Evolutionary conservation across 2,113 vertebrate species (phyloP), one percentile per base, ranked within the genome.

Genomic region (Cinclus cinclus): DNA sequence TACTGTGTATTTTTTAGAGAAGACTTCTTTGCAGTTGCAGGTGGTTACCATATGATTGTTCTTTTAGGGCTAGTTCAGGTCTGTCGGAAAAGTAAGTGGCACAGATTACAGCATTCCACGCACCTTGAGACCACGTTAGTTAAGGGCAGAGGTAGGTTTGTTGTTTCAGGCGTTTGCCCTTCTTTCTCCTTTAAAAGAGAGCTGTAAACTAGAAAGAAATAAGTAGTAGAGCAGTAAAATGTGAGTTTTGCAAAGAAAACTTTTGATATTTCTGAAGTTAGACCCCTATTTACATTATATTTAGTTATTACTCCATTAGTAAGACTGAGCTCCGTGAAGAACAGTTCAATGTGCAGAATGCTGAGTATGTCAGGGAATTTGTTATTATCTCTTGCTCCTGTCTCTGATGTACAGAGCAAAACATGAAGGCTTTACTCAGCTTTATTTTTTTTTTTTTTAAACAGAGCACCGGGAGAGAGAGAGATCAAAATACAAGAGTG

Each of bases 401-500:
- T 27, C 21, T 83, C 52, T 91, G 37, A 75, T 47, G 13, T 13
- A 44, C 11, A 44, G 74, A 79, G n/a, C n/a, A 74, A 73, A 83
- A 21, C 31, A 9, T 17, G 18, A 81, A 80, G 49, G 47, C 9
- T 84, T 89, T 59, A 50, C 23, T n/a, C 33, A 50, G 30, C n/a
- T 74, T 49, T 27, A 24, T 35, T 44, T 92, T 73, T 87, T 95
- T 35, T 44, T 92, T 73, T 87, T 95, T 90, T 52, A 83, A 96
- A 91, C 95, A 98, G 98, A 98, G 52, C 98, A 98, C 89, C 96
- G 98, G 55, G 98, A 98, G 85, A 98, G 98, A 94, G 98, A 98
- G 91, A 98, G 98, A 93, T 98, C 98, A 11, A 98, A 98, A 81
- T 98, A 98, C 97, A 98, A 98, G 90, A 98, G 96, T 81, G 98